Percentiles rank a stretch among this genome's conserved stretches.
phyloP scores from a whole-genome alignment of 2,888 invertebrate genomes.

The Drosophila robusta region DNA sequence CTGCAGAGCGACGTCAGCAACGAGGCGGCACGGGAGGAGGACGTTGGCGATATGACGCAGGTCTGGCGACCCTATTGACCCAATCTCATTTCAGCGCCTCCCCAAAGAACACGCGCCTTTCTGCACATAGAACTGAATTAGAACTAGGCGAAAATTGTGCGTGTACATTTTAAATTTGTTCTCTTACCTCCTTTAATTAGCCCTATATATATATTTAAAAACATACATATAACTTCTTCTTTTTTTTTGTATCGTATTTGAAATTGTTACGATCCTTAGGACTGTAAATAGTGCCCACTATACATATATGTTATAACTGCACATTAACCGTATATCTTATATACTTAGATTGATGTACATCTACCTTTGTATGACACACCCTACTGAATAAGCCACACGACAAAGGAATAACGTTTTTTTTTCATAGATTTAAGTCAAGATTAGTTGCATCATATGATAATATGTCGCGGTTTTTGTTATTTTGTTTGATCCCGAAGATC shows the following conservation, averaged over 20 bases:
- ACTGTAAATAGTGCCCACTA: conserved; percentile 45
- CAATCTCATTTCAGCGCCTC: conserved; percentile 33
- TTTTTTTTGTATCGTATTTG: conserved; percentile 19
- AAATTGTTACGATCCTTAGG: conserved; percentile 22
- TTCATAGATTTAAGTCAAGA: conserved; percentile 43
- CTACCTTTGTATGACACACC: conserved; percentile 5
- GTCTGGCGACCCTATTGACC: conserved; percentile 93
- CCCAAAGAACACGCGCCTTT: conserved; percentile 55
- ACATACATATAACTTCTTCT: conserved; percentile 13
- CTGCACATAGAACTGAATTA: conserved; percentile 82
- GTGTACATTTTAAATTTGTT: conserved; percentile 8
- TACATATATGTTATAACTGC: conserved; percentile 17
- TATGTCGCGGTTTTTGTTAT: conserved; percentile 49
- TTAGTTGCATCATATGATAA: conserved; percentile 31
- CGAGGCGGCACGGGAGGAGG: conserved; percentile 71
- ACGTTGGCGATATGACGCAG: conserved; percentile 85
- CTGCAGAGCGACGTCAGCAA: conserved; percentile 44
- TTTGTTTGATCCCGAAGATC: conserved; percentile 43
- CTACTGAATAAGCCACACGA: conserved; percentile 16
- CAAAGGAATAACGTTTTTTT: conserved; percentile 29
- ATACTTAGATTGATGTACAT: background rate
- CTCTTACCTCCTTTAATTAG: conserved; percentile 4
- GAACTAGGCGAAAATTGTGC: conserved; percentile 14
- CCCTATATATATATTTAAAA: conserved; percentile 3
- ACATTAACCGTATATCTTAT: conserved; percentile 10